These are phyloP conservation scores for Sphaerodactylus townsendi DNA, from an alignment of 2,113 vertebrate genomes.

Conservation along the genomic window DNA sequence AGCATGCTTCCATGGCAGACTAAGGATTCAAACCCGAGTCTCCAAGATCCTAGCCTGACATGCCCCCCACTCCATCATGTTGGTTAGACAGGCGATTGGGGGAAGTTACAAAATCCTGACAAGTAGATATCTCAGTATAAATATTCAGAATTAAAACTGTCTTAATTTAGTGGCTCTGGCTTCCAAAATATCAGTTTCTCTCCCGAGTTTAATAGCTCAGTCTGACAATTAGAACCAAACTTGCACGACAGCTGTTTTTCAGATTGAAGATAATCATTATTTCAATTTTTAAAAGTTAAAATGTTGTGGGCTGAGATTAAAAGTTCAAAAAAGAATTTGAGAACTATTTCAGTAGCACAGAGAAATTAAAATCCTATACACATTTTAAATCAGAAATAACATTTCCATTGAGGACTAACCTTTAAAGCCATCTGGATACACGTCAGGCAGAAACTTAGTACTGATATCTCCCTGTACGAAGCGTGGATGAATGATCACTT, in stretches of 20 bases:
- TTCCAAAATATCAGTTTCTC: background rate
- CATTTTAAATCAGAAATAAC: background rate
- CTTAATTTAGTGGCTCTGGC: background rate
- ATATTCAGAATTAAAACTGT: background rate
- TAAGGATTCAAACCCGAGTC: too few species aligned
- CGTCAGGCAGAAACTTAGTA: conserved; percentile 95
- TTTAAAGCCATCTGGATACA: conserved; percentile 96
- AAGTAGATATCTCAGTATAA: background rate
- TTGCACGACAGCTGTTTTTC: background rate
- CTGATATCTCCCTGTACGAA: conserved; percentile 93
- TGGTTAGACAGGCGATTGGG: too few species aligned
- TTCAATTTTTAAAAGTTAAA: conserved; percentile 20
- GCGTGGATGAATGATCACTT: conserved; percentile 90
- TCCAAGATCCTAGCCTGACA: too few species aligned
- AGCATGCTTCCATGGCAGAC: too few species aligned
- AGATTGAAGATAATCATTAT: background rate
- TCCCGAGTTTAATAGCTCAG: background rate
- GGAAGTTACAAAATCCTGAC: background rate
- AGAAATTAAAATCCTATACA: conserved; percentile 8
- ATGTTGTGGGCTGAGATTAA: background rate
- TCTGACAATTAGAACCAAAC: background rate
- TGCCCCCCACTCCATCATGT: too few species aligned
- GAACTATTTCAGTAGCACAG: background rate
- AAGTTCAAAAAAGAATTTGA: background rate
- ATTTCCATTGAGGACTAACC: conserved; percentile 72